Conservation (phyloP, 2,888 invertebrate genomes). For the Polydrusus pterygomalis region DNA sequence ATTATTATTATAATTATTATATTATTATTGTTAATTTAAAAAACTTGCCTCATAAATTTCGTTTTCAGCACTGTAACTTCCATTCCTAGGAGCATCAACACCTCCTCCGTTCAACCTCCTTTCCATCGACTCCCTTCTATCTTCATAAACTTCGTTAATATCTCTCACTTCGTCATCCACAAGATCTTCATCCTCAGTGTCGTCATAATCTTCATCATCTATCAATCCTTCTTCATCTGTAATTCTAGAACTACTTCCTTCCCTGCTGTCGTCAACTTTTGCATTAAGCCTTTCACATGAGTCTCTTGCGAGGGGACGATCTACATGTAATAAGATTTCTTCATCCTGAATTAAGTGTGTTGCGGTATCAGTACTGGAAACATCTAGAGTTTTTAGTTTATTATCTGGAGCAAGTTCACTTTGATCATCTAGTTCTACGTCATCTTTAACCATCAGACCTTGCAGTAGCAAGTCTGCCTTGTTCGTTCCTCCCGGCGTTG, state of each 20-base stretch:
- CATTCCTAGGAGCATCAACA: conserved; percentile 72
- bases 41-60: conserved; percentile 64
- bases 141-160: conserved; percentile 9
- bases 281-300: not conserved
- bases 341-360: not conserved
- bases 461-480: conserved; percentile 27
- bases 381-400: no score
- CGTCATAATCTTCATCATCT: conserved; percentile 35
- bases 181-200: conserved; percentile 44
- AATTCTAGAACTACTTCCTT: not conserved
- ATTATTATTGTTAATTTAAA: no score
- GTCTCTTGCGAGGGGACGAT: not conserved
- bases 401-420: not conserved
- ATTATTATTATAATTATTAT: no score
- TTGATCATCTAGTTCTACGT: conserved; percentile 9
- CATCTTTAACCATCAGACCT: conserved; percentile 28
- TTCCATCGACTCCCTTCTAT: conserved; percentile 17
- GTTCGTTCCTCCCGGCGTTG: conserved; percentile 25
- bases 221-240: conserved; percentile 5
- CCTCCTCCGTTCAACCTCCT: conserved; percentile 46
- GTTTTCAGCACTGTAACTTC: conserved; percentile 73
- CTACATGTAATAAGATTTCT: not conserved
- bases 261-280: not conserved
- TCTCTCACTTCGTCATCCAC: conserved; percentile 35
- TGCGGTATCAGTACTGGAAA: no score